phyloP scores from a whole-genome alignment of 2,888 invertebrate genomes.

The Mylabris sibirica region DNA sequence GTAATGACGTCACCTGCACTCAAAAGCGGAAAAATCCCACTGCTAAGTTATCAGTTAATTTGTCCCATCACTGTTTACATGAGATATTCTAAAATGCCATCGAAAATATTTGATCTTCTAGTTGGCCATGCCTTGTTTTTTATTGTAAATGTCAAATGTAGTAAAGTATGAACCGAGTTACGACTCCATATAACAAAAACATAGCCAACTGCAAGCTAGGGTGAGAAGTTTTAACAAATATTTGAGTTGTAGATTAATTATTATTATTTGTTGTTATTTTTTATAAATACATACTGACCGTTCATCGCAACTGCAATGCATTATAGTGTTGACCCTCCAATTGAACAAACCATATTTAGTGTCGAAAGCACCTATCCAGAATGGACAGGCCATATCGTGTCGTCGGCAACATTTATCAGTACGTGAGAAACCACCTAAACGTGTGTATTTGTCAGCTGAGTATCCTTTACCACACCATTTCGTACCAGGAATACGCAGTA shows the following conservation, averaged over 20 bases:
- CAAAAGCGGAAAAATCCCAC: too few species aligned
- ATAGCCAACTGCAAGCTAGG: too few species aligned
- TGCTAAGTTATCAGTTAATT: too few species aligned
- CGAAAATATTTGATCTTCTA: too few species aligned
- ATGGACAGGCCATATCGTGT: constrained; percentile 86
- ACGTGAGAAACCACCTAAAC: constrained; percentile 82
- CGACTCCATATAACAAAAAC: too few species aligned
- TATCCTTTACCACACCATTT: constrained; percentile 94
- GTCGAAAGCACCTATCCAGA: constrained; percentile 84
- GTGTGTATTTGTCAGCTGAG: constrained; percentile 79
- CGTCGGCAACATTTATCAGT: constrained; percentile 89
- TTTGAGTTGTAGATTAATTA: not conserved
- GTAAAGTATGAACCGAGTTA: too few species aligned
- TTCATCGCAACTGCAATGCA: constrained; percentile 92
- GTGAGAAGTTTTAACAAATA: not conserved
- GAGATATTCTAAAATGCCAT: too few species aligned
- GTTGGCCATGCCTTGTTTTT: too few species aligned
- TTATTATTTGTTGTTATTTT: not conserved
- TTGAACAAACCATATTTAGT: constrained; percentile 87
- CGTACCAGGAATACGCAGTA: constrained; percentile 86
- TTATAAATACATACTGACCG: constrained; percentile 79
- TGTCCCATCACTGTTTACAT: too few species aligned
- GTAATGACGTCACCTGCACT: too few species aligned
- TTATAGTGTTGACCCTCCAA: constrained; percentile 87
- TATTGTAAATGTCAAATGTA: too few species aligned